Percentiles rank a stretch among this genome's conserved stretches.
Evolutionary conservation across 2,797 vertebrate genomes (phyloP).

Genomic region (Leuciscus waleckii): DNA sequence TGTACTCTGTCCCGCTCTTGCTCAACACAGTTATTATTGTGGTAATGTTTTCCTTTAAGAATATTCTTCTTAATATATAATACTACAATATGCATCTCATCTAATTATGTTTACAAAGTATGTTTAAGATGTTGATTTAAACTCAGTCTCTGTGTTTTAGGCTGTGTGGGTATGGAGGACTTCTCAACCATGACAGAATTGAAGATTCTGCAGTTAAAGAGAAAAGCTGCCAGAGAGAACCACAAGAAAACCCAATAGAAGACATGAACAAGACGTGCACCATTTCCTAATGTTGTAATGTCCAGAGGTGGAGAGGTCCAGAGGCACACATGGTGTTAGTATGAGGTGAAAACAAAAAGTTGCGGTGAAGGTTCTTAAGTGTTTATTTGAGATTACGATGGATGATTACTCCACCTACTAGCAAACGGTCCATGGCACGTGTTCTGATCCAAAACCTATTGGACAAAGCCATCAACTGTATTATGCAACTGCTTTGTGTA

Average conservation of each 20-base stretch:
- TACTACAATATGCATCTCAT: neutral
- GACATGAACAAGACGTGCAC: slow-evolving; percentile 1
- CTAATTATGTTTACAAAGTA: neutral
- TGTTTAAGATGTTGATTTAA: neutral
- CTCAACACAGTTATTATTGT: slow-evolving; percentile 91
- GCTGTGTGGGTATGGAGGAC: slow-evolving; percentile 89
- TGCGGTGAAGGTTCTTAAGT: neutral
- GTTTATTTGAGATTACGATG: neutral
- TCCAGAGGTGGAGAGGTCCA: neutral
- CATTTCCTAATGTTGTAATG: neutral
- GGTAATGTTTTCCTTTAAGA: slow-evolving; percentile 74
- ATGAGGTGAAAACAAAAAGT: neutral
- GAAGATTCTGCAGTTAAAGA: slow-evolving; percentile 85
- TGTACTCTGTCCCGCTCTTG: slow-evolving; percentile 89
- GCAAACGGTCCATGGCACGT: neutral
- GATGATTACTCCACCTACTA: neutral
- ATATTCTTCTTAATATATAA: neutral
- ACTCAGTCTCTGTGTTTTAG: slow-evolving; percentile 70
- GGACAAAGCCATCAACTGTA: slow-evolving; percentile 2
- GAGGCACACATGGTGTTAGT: neutral
- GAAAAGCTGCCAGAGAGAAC: slow-evolving; percentile 76
- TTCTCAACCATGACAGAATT: slow-evolving; percentile 90
- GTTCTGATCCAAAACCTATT: neutral
- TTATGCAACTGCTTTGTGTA: slow-evolving; percentile 24
- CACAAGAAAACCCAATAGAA: slow-evolving; percentile 75